Percentiles rank a stretch among this genome's conserved stretches.
These are phyloP conservation scores for Semotilus atromaculatus DNA, from an alignment of 2,797 vertebrate species.

Conservation along the genomic window DNA sequence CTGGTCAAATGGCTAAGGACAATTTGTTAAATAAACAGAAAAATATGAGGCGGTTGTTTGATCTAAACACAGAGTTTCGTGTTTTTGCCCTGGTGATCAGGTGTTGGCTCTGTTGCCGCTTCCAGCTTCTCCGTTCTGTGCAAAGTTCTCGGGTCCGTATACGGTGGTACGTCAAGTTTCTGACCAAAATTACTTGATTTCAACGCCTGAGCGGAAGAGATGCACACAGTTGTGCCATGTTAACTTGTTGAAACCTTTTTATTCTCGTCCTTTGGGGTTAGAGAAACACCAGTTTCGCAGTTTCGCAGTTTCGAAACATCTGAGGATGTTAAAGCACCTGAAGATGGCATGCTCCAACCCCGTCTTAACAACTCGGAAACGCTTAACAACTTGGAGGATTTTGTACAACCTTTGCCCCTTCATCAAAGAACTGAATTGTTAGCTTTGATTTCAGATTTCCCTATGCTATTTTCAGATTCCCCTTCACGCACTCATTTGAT, in stretches of 20 bases:
- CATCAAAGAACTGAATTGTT: too few relatives aligned
- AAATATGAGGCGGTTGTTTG: background rate
- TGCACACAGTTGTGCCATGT: background rate
- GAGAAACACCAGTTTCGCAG: background rate
- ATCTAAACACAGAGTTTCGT: background rate
- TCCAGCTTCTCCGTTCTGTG: background rate
- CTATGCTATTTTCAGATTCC: too few relatives aligned
- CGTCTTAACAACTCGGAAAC: too few relatives aligned
- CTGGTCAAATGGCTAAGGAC: background rate
- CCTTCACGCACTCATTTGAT: too few relatives aligned
- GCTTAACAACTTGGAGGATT: too few relatives aligned
- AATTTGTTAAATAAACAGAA: background rate
- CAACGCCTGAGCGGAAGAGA: background rate
- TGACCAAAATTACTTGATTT: background rate
- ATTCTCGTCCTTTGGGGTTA: background rate
- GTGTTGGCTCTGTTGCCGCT: background rate
- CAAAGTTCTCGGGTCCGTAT: background rate
- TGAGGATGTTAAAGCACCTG: background rate
- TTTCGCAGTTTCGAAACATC: too few relatives aligned
- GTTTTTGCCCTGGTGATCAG: too few relatives aligned
- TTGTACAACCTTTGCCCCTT: too few relatives aligned
- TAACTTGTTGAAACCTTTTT: background rate
- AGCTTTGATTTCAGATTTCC: too few relatives aligned
- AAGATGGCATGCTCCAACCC: background rate
- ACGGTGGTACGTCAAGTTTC: background rate